Evolutionary conservation across 2,113 vertebrate genomes (phyloP), one percentile per base, ranked within the genome.

Genomic region (Lota lota): DNA sequence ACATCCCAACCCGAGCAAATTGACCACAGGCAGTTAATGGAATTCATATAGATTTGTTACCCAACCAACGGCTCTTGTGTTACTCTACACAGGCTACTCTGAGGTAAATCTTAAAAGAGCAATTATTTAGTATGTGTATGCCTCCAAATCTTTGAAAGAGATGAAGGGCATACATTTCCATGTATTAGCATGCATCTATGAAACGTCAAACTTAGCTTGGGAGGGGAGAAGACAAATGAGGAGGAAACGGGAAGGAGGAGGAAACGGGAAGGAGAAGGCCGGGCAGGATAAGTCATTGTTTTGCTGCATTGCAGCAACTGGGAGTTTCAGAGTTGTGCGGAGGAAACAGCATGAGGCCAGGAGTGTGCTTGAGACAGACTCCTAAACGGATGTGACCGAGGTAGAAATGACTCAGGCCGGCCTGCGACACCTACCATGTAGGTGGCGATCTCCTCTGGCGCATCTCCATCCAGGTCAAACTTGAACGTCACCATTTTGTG

Each of bases 401-500:
- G 14, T 50, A 14, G 61, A 36, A 11, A 68, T 47, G 40, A 22
- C 61, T 61, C 50, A 18, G 33, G 22, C 19, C 40, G 24, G 3
- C 28, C 61, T 50, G 8, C 0, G 20, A 68, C 73, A 59, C 90
- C 83, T 85, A 99, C 97, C 97, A 99, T 99, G 75, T 98, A 99
- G 1, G 93, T 98, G 15, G 97, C 96, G 0, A 99, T 99, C 83
- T 99, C 97, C 20, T 99, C 97, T 0, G 97, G 97, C 0, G 96
- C 97, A 0, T 99, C 97, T 5, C 96, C 97, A 22, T 99, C 97
- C 84, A 99, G 89, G 79, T 99, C 97, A 75, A 99, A 99, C 82
- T 98, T 99, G 81, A 99, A 99, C 0, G 97, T 99, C 76, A 99
- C 97, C 96, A 98, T 99, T 88, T 99, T 99, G 83, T 99, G 97